Evolutionary conservation across 1,140 invertebrate genomes (phyloP).

Genomic region (Lucilia sericata): DNA sequence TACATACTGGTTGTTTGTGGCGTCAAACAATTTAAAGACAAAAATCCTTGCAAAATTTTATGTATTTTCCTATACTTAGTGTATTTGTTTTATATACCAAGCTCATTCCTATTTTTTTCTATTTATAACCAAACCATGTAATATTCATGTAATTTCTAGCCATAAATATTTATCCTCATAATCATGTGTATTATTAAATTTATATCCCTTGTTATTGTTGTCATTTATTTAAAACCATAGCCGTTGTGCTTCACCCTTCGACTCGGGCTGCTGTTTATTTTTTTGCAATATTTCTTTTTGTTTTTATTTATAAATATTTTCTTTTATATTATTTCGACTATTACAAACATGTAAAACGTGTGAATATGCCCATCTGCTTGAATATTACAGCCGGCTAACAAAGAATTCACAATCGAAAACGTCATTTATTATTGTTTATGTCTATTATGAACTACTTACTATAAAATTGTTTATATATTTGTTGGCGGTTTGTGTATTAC

Average conservation of each 20-base stretch:
- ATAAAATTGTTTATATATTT: background rate
- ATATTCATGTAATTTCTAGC: background rate
- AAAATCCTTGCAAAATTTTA: no score
- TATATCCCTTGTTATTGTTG: background rate
- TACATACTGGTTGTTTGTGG: no score
- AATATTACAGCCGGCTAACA: background rate
- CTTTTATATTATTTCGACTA: background rate
- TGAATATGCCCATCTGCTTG: background rate
- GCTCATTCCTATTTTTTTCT: background rate
- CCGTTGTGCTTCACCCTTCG: background rate
- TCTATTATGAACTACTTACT: background rate
- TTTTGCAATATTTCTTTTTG: background rate
- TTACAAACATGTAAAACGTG: conserved; percentile 7
- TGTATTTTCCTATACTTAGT: no score
- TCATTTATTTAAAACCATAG: background rate
- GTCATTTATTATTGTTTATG: background rate
- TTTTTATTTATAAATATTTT: conserved; percentile 1
- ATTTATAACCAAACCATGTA: background rate
- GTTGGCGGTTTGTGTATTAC: background rate
- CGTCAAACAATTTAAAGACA: no score
- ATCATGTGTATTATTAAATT: background rate
- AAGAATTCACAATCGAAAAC: background rate
- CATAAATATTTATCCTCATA: background rate
- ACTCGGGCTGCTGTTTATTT: background rate
- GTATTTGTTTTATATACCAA: no score